Evolutionary conservation across 2,113 vertebrate species (phyloP).

Genomic region (Nettapus auritus): DNA sequence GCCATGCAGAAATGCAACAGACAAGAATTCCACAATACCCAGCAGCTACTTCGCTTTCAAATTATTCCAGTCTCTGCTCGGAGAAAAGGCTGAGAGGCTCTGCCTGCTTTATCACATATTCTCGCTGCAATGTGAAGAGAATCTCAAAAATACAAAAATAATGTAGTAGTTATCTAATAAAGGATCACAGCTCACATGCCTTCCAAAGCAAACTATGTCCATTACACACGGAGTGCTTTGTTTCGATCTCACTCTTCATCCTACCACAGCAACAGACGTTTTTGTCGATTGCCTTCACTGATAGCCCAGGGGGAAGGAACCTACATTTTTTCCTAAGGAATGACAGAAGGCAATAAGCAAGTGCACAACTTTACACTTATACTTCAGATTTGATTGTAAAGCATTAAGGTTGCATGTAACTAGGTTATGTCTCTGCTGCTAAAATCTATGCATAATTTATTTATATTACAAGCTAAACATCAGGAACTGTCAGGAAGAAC

Average conservation of each 20-base stretch:
- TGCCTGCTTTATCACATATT: neutral
- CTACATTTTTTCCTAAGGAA: slow-evolving; percentile 9
- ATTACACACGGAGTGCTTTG: neutral
- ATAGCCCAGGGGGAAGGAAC: neutral
- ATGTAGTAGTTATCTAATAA: neutral
- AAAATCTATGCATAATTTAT: slow-evolving; percentile 73
- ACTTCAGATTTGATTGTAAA: slow-evolving; percentile 54
- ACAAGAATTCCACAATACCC: neutral
- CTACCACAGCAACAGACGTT: neutral
- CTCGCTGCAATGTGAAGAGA: neutral
- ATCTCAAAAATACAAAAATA: neutral
- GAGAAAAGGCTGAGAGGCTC: neutral
- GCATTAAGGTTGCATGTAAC: slow-evolving; percentile 61
- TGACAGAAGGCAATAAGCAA: slow-evolving; percentile 37
- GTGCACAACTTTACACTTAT: slow-evolving; percentile 37
- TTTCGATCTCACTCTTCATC: neutral
- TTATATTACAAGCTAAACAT: slow-evolving; percentile 71
- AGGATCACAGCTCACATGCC: neutral
- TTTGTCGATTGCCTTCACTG: neutral
- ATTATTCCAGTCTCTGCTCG: neutral
- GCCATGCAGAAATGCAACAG: neutral
- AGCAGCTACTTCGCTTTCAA: neutral
- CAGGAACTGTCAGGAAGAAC: slow-evolving; percentile 68
- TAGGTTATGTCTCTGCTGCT: slow-evolving; percentile 67
- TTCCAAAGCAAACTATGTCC: neutral